Conservation (phyloP, 2,113 vertebrate genomes). For the Pelvicachromis taeniatus region DNA sequence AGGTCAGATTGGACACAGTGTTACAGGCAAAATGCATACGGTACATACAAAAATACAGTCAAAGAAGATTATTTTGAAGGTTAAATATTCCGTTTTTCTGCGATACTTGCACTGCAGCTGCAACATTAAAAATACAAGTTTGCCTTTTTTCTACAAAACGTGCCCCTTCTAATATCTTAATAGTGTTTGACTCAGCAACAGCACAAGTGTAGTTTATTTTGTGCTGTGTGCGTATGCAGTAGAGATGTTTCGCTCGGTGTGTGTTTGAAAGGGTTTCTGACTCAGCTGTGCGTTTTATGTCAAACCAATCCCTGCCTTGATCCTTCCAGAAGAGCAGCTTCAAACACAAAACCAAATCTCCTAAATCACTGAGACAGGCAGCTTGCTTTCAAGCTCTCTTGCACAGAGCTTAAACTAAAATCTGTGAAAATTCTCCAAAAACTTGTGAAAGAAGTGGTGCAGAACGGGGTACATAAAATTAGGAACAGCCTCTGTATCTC, state of each 20-base stretch:
- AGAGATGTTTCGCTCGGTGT: neutral
- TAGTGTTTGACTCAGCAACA: conserved; percentile 11
- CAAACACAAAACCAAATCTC: conserved; percentile 58
- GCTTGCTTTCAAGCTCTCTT: conserved; percentile 33
- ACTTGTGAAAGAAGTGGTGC: neutral
- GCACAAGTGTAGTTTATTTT: neutral
- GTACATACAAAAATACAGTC: neutral
- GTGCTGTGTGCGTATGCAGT: neutral
- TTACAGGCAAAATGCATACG: neutral
- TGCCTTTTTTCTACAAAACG: neutral
- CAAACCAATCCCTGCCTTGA: conserved; percentile 39
- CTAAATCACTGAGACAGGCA: conserved; percentile 33
- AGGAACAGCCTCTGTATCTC: neutral
- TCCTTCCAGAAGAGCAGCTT: conserved; percentile 37
- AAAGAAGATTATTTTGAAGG: neutral
- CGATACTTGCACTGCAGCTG: neutral
- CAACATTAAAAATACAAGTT: neutral
- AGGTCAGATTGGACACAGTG: neutral
- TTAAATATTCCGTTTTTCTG: neutral
- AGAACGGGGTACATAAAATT: neutral
- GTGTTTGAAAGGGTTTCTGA: conserved; percentile 25
- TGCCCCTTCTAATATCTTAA: neutral
- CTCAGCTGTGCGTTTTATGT: conserved; percentile 44
- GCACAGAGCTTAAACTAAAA: neutral
- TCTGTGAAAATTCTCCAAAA: neutral